Conservation (phyloP, 2,888 invertebrate species). For the Papilio elwesi region DNA sequence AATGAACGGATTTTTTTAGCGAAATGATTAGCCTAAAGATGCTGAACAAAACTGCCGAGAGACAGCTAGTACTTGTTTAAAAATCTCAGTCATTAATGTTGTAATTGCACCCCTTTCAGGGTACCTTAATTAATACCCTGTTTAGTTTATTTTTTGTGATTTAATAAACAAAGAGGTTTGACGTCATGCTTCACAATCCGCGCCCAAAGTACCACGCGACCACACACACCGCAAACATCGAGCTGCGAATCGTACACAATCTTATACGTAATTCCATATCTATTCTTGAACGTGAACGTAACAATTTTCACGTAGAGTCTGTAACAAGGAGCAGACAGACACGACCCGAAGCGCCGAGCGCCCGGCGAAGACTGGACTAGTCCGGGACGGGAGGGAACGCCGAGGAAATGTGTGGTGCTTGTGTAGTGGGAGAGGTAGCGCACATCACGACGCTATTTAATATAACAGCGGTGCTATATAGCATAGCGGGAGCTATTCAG, state of each 20-base stretch:
- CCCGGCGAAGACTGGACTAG: constrained; percentile 58
- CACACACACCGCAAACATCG: constrained; percentile 8
- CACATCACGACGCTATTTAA: constrained; percentile 3
- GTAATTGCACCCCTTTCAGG: not conserved
- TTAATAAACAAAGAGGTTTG: not conserved
- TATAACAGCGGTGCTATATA: not conserved
- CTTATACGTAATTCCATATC: not conserved
- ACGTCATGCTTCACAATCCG: not conserved
- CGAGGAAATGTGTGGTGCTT: constrained; percentile 12
- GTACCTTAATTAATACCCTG: not conserved
- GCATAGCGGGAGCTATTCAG: not conserved
- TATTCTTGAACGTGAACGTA: constrained; percentile 16
- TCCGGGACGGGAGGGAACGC: constrained; percentile 26
- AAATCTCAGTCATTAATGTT: constrained; percentile 10
- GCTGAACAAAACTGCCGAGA: not conserved
- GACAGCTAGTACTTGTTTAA: not conserved
- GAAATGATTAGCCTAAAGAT: constrained; percentile 1
- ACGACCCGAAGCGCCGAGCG: constrained; percentile 52
- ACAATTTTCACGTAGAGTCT: constrained; percentile 3
- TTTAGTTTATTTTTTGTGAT: constrained; percentile 1
- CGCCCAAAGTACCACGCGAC: constrained; percentile 6
- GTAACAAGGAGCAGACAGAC: not conserved
- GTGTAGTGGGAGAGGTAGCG: constrained; percentile 12
- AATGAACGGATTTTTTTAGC: constrained; percentile 8
- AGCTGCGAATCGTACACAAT: not conserved